Evolutionary conservation across 2,113 vertebrate genomes (phyloP).

Genomic region (Gracilinanus agilis): DNA sequence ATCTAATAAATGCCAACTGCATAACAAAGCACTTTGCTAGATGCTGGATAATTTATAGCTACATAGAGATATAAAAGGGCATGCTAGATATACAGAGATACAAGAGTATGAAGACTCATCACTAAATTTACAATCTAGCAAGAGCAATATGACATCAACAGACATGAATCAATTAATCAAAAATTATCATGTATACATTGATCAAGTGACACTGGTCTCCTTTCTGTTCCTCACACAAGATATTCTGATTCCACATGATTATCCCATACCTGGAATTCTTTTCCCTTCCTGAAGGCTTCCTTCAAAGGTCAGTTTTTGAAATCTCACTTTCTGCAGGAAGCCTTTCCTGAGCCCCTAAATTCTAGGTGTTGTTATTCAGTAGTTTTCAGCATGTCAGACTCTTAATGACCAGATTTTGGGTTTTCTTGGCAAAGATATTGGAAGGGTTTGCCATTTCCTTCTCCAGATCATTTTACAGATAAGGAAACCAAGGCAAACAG

Average conservation of each 20-base stretch:
- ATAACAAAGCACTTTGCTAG: not conserved
- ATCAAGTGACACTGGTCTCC: not conserved
- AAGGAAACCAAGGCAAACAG: too few species aligned
- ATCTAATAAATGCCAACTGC: not conserved
- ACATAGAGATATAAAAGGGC: not conserved
- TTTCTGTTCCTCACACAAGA: not conserved
- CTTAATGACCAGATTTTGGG: too few species aligned
- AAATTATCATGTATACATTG: not conserved
- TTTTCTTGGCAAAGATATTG: too few species aligned
- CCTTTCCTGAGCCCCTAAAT: not conserved
- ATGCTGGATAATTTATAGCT: not conserved
- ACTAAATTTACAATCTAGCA: not conserved
- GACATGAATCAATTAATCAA: not conserved
- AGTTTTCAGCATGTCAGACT: too few species aligned
- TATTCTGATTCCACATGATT: not conserved
- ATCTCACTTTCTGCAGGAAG: not conserved
- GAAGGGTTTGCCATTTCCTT: too few species aligned
- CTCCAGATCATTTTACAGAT: too few species aligned
- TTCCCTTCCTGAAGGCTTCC: not conserved
- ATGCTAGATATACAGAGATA: not conserved
- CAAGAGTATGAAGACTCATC: not conserved
- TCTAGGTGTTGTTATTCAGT: not conserved
- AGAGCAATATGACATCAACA: not conserved
- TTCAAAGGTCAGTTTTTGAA: not conserved
- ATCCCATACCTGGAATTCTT: not conserved